These are phyloP conservation scores for Nothoprocta perdicaria DNA, from an alignment of 2,113 vertebrate species.

Conservation along the genomic window DNA sequence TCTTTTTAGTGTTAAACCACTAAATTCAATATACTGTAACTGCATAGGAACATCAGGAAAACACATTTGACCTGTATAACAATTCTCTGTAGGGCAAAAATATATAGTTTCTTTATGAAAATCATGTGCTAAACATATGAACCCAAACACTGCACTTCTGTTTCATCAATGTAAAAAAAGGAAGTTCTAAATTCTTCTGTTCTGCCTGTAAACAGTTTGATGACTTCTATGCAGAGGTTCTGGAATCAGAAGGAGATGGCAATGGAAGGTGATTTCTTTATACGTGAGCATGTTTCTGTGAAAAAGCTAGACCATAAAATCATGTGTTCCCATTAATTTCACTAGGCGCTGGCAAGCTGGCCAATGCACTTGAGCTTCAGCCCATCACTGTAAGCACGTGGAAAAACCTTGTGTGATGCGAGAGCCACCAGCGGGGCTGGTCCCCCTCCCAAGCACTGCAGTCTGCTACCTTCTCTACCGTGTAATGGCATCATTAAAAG, in stretches of 20 bases:
- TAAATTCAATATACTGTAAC: slow-evolving; percentile 79
- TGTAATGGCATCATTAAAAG: slow-evolving; percentile 89
- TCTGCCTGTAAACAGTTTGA: slow-evolving; percentile 71
- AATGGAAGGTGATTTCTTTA: slow-evolving; percentile 18
- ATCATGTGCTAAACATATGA: slow-evolving; percentile 81
- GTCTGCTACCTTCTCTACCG: slow-evolving; percentile 93
- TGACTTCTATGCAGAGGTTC: slow-evolving; percentile 52
- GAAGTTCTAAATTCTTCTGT: slow-evolving; percentile 69
- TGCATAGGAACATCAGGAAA: slow-evolving; percentile 84
- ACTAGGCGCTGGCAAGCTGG: slow-evolving; percentile 66
- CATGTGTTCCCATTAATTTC: slow-evolving; percentile 64
- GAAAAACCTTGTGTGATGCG: slow-evolving; percentile 43
- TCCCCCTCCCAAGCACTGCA: slow-evolving; percentile 75
- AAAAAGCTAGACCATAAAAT: slow-evolving; percentile 40
- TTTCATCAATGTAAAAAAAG: slow-evolving; percentile 79
- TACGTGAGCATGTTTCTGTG: background rate
- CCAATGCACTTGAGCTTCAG: slow-evolving; percentile 66
- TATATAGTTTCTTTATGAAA: slow-evolving; percentile 85
- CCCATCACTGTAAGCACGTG: slow-evolving; percentile 50
- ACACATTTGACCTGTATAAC: slow-evolving; percentile 81
- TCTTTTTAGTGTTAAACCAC: slow-evolving; percentile 76
- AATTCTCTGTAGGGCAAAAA: slow-evolving; percentile 86
- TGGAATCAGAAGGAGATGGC: slow-evolving; percentile 45
- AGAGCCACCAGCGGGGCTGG: slow-evolving; percentile 68
- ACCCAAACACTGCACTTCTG: slow-evolving; percentile 78